phyloP scores from a whole-genome alignment of 1,140 invertebrate genomes.

The Ephestia elutella region DNA sequence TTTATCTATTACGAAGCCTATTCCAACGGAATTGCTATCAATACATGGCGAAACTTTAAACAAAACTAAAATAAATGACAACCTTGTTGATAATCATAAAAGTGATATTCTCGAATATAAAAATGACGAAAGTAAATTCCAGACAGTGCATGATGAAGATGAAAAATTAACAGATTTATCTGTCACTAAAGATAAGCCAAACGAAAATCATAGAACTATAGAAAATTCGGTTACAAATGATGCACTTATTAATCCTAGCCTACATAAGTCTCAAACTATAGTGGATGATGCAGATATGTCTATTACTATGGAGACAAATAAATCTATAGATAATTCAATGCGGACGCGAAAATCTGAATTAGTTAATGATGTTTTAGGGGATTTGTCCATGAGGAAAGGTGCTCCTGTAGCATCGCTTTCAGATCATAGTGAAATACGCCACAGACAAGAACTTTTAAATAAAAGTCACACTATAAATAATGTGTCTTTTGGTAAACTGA shows the following conservation, averaged over 20 bases:
- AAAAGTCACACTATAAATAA: background rate
- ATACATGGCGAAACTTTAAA: background rate
- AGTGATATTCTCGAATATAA: background rate
- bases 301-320: conserved; percentile 4
- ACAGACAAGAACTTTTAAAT: background rate
- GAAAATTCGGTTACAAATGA: no score
- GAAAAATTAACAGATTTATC: background rate
- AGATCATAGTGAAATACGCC: background rate
- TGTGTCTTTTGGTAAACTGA: background rate
- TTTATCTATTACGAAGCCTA: conserved; percentile 11
- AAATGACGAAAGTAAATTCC: background rate
- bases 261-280: background rate
- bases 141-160: background rate
- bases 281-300: conserved; percentile 10
- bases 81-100: no score
- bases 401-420: conserved; percentile 23
- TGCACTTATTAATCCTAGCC: background rate
- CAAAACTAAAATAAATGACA: background rate
- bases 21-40: background rate
- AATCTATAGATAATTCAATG: background rate
- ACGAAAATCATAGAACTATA: no score
- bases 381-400: conserved; percentile 25
- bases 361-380: conserved; percentile 15
- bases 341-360: background rate
- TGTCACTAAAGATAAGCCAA: background rate